A percentile compares a stretch with the other conserved stretches of the same genome.
Evolutionary conservation across 2,888 invertebrate species (phyloP).

Genomic region (Pycnomerus fuliginosus): DNA sequence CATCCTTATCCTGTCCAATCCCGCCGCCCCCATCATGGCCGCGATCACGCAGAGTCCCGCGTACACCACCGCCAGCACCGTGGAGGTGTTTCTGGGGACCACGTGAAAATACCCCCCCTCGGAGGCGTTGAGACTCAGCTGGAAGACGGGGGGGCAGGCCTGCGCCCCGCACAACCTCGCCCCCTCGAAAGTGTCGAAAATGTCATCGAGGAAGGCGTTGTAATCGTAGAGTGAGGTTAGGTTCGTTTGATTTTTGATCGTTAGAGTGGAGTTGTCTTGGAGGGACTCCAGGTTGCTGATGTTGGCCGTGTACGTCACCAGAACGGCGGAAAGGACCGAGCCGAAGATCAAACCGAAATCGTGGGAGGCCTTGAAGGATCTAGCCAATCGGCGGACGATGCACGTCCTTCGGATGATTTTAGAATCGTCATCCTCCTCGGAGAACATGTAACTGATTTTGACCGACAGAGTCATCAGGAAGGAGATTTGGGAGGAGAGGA

Average conservation of each 20-base stretch:
- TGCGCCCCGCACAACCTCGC: constrained; percentile 61
- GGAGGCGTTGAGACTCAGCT: constrained; percentile 25
- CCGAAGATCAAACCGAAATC: constrained; percentile 61
- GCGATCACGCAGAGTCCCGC: constrained; percentile 51
- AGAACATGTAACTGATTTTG: constrained; percentile 51
- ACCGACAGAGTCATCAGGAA: constrained; percentile 53
- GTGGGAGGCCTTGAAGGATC: constrained; percentile 59
- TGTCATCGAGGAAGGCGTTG: constrained; percentile 50
- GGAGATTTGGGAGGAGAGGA: constrained; percentile 44
- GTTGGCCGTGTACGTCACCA: constrained; percentile 43
- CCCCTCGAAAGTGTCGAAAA: constrained; percentile 58
- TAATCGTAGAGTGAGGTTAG: constrained; percentile 33
- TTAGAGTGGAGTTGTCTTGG: constrained; percentile 2
- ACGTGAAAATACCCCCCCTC: constrained; percentile 33
- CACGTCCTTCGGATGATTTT: constrained; percentile 43
- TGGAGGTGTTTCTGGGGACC: constrained; percentile 47
- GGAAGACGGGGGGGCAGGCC: constrained; percentile 53
- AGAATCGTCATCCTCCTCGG: constrained; percentile 52
- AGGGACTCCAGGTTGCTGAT: constrained; percentile 10
- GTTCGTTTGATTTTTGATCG: background rate
- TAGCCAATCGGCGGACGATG: constrained; percentile 54
- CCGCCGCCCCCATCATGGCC: constrained; percentile 47
- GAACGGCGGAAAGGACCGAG: constrained; percentile 55
- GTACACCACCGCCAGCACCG: constrained; percentile 50
- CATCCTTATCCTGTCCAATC: constrained; percentile 57